Percentiles rank a stretch among this genome's conserved stretches.
These are phyloP conservation scores for Austrofundulus limnaeus DNA, from an alignment of 2,113 vertebrate genomes.

Conservation along the genomic window DNA sequence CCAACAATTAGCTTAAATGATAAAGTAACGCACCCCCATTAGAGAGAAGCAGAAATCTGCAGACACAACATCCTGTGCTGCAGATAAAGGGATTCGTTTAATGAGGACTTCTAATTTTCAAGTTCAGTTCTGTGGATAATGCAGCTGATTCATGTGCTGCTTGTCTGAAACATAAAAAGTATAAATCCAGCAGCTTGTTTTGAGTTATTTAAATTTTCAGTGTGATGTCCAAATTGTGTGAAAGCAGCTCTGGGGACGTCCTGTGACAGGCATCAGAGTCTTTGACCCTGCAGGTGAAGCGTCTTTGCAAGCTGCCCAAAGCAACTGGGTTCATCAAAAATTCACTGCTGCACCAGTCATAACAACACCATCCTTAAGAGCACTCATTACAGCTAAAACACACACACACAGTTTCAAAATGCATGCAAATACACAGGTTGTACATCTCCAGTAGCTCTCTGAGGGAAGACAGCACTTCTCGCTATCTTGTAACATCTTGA, in stretches of 20 bases:
- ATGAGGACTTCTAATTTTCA: neutral
- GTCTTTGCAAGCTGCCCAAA: conserved; percentile 54
- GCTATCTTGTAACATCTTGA: conserved; percentile 39
- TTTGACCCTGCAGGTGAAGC: conserved; percentile 60
- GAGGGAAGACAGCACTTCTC: conserved; percentile 23
- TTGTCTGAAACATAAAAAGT: conserved; percentile 1
- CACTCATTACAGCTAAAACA: conserved; percentile 42
- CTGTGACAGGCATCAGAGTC: conserved; percentile 45
- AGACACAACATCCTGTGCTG: conserved; percentile 51
- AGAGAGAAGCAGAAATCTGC: conserved; percentile 77
- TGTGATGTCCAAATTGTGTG: conserved; percentile 40
- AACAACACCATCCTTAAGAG: conserved; percentile 56
- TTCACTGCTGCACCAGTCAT: conserved; percentile 51
- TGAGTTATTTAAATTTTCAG: conserved; percentile 34
- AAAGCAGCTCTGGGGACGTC: conserved; percentile 26
- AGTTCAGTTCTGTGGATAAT: neutral
- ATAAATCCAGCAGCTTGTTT: conserved; percentile 11
- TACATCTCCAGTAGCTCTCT: neutral
- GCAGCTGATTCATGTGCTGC: neutral
- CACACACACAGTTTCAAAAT: conserved; percentile 1
- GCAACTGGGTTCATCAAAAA: conserved; percentile 67
- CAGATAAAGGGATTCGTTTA: conserved; percentile 12
- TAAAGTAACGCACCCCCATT: conserved; percentile 81
- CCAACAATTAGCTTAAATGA: conserved; percentile 94
- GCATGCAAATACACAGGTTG: conserved; percentile 5